Percentiles rank a stretch among this genome's conserved stretches.
phyloP scores from a whole-genome alignment of 2,888 invertebrate species.

The Epinotia nisella region DNA sequence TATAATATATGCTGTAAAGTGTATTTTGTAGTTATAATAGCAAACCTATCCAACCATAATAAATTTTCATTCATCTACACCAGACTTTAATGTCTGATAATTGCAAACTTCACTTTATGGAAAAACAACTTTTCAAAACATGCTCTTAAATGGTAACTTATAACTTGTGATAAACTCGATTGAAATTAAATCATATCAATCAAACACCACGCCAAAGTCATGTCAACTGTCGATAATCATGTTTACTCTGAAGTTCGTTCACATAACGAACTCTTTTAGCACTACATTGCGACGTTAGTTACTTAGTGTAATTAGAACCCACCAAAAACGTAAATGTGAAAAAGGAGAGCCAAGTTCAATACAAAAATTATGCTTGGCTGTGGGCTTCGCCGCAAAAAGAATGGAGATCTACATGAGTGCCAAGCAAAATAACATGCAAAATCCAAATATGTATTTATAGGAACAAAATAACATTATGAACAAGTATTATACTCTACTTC shows the following conservation, averaged over 20 bases:
- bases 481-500: no score
- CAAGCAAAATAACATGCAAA: no score
- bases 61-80: not conserved
- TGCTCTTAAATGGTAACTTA: constrained; percentile 21
- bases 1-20: no score
- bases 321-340: no score
- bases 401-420: no score
- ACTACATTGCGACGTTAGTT: constrained; percentile 5
- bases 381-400: no score
- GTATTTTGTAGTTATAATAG: not conserved
- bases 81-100: constrained; percentile 15
- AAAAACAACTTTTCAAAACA: constrained; percentile 26
- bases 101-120: constrained; percentile 1
- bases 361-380: no score
- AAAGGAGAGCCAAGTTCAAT: no score
- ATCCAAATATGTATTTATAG: no score
- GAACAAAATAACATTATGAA: no score
- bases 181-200: constrained; percentile 37
- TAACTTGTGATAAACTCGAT: constrained; percentile 8
- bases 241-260: constrained; percentile 34
- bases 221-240: constrained; percentile 35
- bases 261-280: constrained; percentile 21
- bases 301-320: not conserved
- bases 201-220: constrained; percentile 32
- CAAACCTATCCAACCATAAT: not conserved